A percentile compares a stretch with the other conserved stretches of the same genome.
Conservation (phyloP, 2,888 invertebrate genomes). For the Erannis defoliaria region DNA sequence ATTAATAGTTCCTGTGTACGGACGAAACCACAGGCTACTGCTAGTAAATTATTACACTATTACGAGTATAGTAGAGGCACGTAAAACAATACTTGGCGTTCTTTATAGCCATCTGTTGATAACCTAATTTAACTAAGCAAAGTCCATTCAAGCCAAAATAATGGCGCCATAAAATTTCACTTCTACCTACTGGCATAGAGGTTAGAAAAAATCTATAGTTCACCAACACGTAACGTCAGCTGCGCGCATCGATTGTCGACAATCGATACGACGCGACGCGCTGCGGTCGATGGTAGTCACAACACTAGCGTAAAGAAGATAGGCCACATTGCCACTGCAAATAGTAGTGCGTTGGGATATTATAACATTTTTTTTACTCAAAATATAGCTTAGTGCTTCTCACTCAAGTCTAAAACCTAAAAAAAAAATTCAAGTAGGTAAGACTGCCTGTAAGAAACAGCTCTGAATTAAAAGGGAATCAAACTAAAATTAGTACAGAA, state of each 20-base stretch:
- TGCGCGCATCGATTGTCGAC: conserved; percentile 50
- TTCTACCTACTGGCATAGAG: not conserved
- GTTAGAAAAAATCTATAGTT: conserved; percentile 8
- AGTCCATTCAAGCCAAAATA: conserved; percentile 9
- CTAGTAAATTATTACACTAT: not conserved
- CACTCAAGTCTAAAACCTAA: too few relatives aligned
- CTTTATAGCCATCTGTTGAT: not conserved
- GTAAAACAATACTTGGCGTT: not conserved
- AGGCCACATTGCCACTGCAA: too few relatives aligned
- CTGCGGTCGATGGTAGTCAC: conserved; percentile 49
- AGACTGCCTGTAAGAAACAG: too few relatives aligned
- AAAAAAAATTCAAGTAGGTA: too few relatives aligned
- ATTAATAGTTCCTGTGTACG: not conserved
- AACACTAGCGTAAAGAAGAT: conserved; percentile 23
- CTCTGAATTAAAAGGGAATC: too few relatives aligned
- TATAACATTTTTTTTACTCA: too few relatives aligned
- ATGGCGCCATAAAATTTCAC: conserved; percentile 4
- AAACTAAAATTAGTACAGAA: too few relatives aligned
- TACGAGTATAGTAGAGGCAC: not conserved
- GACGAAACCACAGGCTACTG: not conserved
- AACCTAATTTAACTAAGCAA: conserved; percentile 4
- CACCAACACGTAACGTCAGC: conserved; percentile 10
- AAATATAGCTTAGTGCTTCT: too few relatives aligned
- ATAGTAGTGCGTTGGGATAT: too few relatives aligned
- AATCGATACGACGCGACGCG: conserved; percentile 54